Evolutionary conservation across 2,888 invertebrate genomes (phyloP), one percentile per base, ranked within the genome.

Genomic region (Hofmannophila pseudospretella): DNA sequence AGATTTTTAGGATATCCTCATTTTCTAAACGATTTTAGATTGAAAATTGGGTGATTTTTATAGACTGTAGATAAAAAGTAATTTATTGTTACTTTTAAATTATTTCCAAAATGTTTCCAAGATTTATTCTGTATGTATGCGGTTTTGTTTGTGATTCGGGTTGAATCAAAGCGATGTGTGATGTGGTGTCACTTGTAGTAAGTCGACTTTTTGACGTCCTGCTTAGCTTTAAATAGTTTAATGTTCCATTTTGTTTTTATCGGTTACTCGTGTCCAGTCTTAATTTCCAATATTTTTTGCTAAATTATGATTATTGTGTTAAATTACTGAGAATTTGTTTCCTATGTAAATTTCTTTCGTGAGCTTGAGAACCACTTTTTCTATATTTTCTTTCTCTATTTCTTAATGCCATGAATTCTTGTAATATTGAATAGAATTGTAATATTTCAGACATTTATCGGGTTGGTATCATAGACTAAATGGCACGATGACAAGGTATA

Each of bases 21-120:
- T 72, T 77, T 76, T 75, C 70, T 62, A 72, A 75, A 72, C 56
- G 61, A 1, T 68, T 70, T 67, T 73, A 68, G 58, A 66, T 66
- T 72, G 63, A 67, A 74, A 70, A 71, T 76, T 73, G 67, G 67
- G 75, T 78, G 75, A 80, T 77, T 71, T 54, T 73, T 73, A 74
- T 80, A 82, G 79, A 76, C 69, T 80, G 68, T 84, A 79, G 74
- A 64, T 30, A 14, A 13, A 59, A 68, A 68, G 78, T 84, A 82
- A 81, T 81, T 81, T 84, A 80, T 84, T 82, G 78, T 84, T 84
- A 81, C 80, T 81, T 76, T 75, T 72, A 74, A 78, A 80, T 73
- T 69, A 75, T 84, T 79, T 75, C 77, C 73, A 75, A 77, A 75
- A 75, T 68, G 63, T 75, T 77, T 80, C 71, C 72, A 76, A 66